phyloP scores from a whole-genome alignment of 2,888 invertebrate genomes.

The Cerastis leucographa region DNA sequence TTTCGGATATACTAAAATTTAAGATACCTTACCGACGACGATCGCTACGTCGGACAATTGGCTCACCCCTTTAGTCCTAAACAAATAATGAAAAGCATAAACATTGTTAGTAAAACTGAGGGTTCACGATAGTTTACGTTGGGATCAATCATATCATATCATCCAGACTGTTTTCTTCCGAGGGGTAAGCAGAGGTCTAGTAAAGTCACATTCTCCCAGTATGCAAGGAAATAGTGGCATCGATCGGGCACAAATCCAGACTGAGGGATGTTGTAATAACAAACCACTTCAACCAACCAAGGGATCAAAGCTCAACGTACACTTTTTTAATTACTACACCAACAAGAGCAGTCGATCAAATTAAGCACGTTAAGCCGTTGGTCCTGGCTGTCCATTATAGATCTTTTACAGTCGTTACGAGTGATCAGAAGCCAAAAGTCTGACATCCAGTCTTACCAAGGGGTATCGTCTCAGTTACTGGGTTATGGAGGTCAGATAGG shows the following conservation, averaged over 20 bases:
- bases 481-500: too few relatives aligned
- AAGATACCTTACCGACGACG: background rate
- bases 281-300: background rate
- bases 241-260: background rate
- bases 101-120: constrained; percentile 18
- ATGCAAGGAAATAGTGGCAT: background rate
- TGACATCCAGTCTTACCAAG: too few relatives aligned
- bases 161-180: background rate
- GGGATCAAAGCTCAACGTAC: background rate
- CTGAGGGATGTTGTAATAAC: too few relatives aligned
- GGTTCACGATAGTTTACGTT: constrained; percentile 9
- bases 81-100: constrained; percentile 18
- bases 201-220: background rate
- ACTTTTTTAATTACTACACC: background rate
- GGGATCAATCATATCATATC: constrained; percentile 1
- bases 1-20: constrained; percentile 8
- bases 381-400: too few relatives aligned
- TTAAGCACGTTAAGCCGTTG: too few relatives aligned
- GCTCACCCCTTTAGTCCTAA: constrained; percentile 12
- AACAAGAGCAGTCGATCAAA: background rate
- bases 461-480: too few relatives aligned
- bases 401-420: too few relatives aligned
- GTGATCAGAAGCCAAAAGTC: too few relatives aligned
- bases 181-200: background rate
- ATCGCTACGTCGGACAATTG: background rate